Percentiles rank a stretch among this genome's conserved stretches.
phyloP scores from a whole-genome alignment of 2,888 invertebrate genomes.

The Cetonia aurata region DNA sequence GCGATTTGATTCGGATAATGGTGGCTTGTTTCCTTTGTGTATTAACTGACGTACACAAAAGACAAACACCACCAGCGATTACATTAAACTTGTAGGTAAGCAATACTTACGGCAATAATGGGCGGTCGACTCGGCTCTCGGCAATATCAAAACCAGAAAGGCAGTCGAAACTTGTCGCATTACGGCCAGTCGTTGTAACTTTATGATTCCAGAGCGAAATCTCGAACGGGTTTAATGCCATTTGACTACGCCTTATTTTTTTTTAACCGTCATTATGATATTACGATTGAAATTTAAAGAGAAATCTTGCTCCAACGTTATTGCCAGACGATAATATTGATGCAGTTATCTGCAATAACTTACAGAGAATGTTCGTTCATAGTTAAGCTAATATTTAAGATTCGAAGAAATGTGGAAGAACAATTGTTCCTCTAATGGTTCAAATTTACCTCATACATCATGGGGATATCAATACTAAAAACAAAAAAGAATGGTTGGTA shows the following conservation, averaged over 20 bases:
- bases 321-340: too few species aligned
- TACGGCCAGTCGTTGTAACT: conserved; percentile 23
- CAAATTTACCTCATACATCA: too few species aligned
- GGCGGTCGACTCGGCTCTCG: conserved; percentile 5
- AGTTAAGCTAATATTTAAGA: too few species aligned
- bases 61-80: conserved; percentile 43
- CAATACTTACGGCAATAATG: conserved; percentile 29
- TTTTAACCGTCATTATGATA: conserved; percentile 17
- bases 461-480: too few species aligned
- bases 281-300: not conserved
- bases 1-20: conserved; percentile 49
- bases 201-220: conserved; percentile 30
- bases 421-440: too few species aligned
- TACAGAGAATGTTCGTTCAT: too few species aligned
- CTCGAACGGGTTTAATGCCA: conserved; percentile 27
- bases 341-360: too few species aligned
- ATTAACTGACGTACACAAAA: conserved; percentile 28
- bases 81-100: conserved; percentile 28
- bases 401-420: too few species aligned
- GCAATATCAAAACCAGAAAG: conserved; percentile 30
- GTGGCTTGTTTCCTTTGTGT: conserved; percentile 45
- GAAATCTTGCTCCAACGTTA: not conserved
- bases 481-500: too few species aligned
- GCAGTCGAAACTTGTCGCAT: conserved; percentile 33
- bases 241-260: conserved; percentile 10